Conservation (phyloP, 2,888 invertebrate species). For the Eurytoma californica region DNA sequence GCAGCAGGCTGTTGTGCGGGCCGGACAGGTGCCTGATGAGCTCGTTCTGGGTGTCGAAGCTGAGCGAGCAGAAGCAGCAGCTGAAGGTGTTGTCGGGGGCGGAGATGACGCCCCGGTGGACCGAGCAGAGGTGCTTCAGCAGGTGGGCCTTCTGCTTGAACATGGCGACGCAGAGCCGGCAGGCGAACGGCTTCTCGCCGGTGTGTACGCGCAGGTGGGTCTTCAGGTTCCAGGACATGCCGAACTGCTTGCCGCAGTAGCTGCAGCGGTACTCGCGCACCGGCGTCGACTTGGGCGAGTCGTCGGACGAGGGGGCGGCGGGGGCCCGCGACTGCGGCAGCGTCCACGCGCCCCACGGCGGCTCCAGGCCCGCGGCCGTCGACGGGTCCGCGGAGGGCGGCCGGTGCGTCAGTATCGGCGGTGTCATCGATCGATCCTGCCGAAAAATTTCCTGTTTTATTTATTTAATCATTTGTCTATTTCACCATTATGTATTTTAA, state of each 20-base stretch:
- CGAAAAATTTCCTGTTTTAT: conserved; percentile 39
- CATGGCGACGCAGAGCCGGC: conserved; percentile 92
- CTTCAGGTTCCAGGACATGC: conserved; percentile 95
- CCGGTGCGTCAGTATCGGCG: conserved; percentile 71
- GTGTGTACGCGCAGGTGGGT: conserved; percentile 92
- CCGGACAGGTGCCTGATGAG: conserved; percentile 91
- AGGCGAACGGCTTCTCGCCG: conserved; percentile 92
- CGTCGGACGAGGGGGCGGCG: conserved; percentile 77
- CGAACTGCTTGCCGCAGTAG: conserved; percentile 93
- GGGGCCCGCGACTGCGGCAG: conserved; percentile 78
- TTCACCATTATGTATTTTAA: no score
- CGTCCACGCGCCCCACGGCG: conserved; percentile 72
- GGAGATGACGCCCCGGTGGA: conserved; percentile 91
- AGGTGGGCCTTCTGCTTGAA: conserved; percentile 94
- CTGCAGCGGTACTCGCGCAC: conserved; percentile 91
- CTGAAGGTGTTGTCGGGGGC: conserved; percentile 88
- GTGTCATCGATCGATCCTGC: conserved; percentile 72
- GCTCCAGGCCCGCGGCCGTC: conserved; percentile 67
- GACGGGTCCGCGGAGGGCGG: conserved; percentile 73
- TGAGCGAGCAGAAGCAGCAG: conserved; percentile 91
- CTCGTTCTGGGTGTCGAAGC: conserved; percentile 90
- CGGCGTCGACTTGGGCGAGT: conserved; percentile 78
- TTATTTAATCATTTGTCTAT: no score
- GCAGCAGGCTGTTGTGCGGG: conserved; percentile 90
- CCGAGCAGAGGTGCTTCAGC: conserved; percentile 91